These are phyloP conservation scores for Steinernema carpocapsae DNA, from an alignment of 2,888 invertebrate species.

Conservation along the genomic window DNA sequence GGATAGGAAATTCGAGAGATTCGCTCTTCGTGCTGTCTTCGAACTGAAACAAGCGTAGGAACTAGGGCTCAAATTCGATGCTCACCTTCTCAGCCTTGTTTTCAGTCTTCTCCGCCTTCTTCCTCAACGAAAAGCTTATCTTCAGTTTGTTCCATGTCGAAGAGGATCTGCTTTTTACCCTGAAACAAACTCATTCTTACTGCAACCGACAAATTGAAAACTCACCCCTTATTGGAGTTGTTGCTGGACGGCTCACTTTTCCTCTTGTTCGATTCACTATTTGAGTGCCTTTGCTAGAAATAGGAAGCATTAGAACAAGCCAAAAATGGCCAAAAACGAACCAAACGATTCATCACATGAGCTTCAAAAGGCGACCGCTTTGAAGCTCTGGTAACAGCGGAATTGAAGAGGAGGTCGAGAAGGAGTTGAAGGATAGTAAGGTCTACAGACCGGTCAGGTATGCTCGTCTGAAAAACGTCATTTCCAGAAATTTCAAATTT, in stretches of 20 bases:
- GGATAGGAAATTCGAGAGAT: background rate
- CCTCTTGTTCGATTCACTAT: conserved; percentile 21
- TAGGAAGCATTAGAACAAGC: background rate
- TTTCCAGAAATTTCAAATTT: too few relatives aligned
- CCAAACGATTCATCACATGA: conserved; percentile 1
- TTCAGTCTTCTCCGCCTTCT: conserved; percentile 40
- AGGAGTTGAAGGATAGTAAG: too few relatives aligned
- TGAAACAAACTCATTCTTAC: background rate
- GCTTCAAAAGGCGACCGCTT: too few relatives aligned
- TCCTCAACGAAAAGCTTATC: conserved; percentile 39
- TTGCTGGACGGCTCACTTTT: conserved; percentile 3
- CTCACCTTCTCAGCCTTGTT: conserved; percentile 1
- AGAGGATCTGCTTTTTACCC: background rate
- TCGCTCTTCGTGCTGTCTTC: background rate
- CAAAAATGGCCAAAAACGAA: background rate
- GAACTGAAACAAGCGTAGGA: background rate
- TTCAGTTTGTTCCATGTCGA: conserved; percentile 29
- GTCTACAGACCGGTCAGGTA: too few relatives aligned
- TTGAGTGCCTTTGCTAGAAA: conserved; percentile 5
- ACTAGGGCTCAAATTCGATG: background rate
- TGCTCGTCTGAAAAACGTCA: too few relatives aligned
- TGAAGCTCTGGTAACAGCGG: too few relatives aligned
- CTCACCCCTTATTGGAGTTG: background rate
- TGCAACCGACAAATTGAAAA: background rate
- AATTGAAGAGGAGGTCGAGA: too few relatives aligned